Percentiles rank a stretch among this genome's conserved stretches.
Evolutionary conservation across 2,888 invertebrate genomes (phyloP).

Genomic region (Caenorhabditis sp.): DNA sequence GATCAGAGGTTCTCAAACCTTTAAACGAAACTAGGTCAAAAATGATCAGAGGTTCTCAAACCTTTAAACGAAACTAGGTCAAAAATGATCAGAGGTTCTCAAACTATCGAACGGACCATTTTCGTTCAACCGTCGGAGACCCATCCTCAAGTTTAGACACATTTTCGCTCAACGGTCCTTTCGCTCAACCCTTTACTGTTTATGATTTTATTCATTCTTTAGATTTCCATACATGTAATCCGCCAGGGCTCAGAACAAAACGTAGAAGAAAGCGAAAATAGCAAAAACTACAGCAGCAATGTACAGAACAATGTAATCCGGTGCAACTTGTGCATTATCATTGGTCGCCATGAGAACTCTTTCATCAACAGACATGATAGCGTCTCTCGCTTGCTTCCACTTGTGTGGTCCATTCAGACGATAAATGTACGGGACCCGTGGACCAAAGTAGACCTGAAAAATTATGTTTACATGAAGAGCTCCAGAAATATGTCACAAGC

Average conservation of each 20-base stretch:
- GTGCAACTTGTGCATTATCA: slow-evolving; percentile 47
- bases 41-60: too few relatives aligned
- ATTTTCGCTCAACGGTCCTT: too few relatives aligned
- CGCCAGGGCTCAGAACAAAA: slow-evolving; percentile 30
- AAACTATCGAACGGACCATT: too few relatives aligned
- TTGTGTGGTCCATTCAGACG: slow-evolving; percentile 74
- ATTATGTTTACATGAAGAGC: neutral
- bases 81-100: too few relatives aligned
- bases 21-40: too few relatives aligned
- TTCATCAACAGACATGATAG: slow-evolving; percentile 69
- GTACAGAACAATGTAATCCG: slow-evolving; percentile 58
- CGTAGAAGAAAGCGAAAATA: neutral
- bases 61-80: too few relatives aligned
- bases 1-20: too few relatives aligned
- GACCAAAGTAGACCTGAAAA: slow-evolving; percentile 67
- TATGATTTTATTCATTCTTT: too few relatives aligned
- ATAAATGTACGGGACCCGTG: slow-evolving; percentile 74
- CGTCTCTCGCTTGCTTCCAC: slow-evolving; percentile 74
- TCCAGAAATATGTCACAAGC: neutral
- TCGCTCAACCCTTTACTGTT: too few relatives aligned
- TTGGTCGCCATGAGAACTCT: slow-evolving; percentile 58
- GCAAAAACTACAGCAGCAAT: slow-evolving; percentile 13
- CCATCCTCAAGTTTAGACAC: too few relatives aligned
- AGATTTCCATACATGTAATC: too few relatives aligned
- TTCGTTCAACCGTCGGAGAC: too few relatives aligned